Evolutionary conservation across 2,113 vertebrate genomes (phyloP).

Genomic region (Orthonyx spaldingii): DNA sequence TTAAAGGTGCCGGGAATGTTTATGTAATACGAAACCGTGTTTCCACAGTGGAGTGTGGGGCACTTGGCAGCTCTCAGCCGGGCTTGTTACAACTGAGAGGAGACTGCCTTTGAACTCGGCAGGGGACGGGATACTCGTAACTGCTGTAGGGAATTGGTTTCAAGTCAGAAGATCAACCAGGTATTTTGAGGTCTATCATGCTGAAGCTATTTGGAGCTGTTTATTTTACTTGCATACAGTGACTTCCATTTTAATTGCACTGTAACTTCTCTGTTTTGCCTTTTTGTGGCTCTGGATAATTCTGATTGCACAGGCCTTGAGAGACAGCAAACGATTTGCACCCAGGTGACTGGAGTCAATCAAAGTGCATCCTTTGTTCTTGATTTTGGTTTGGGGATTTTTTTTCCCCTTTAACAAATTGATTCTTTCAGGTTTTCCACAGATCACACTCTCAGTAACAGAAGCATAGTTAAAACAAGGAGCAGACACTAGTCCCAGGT

Average conservation of each 20-base stretch:
- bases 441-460: not conserved
- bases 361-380: slow-evolving; percentile 13
- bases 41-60: slow-evolving; percentile 53
- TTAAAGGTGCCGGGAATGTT: slow-evolving; percentile 27
- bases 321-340: not conserved
- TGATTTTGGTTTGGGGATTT: not conserved
- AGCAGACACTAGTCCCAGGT: not conserved
- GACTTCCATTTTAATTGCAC: slow-evolving; percentile 52
- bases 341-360: slow-evolving; percentile 11
- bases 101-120: slow-evolving; percentile 71
- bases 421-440: not conserved
- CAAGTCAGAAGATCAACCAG: slow-evolving; percentile 52
- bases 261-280: slow-evolving; percentile 17
- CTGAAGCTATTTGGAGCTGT: slow-evolving; percentile 13
- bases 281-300: slow-evolving; percentile 14
- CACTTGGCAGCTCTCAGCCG: slow-evolving; percentile 51
- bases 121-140: slow-evolving; percentile 27
- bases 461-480: not conserved
- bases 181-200: slow-evolving; percentile 43
- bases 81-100: slow-evolving; percentile 41
- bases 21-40: slow-evolving; percentile 34
- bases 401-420: not conserved
- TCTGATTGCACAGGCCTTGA: not conserved
- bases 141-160: slow-evolving; percentile 59
- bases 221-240: slow-evolving; percentile 44